Conservation (phyloP, 2,888 invertebrate genomes). For the Leucophenga maculata region DNA sequence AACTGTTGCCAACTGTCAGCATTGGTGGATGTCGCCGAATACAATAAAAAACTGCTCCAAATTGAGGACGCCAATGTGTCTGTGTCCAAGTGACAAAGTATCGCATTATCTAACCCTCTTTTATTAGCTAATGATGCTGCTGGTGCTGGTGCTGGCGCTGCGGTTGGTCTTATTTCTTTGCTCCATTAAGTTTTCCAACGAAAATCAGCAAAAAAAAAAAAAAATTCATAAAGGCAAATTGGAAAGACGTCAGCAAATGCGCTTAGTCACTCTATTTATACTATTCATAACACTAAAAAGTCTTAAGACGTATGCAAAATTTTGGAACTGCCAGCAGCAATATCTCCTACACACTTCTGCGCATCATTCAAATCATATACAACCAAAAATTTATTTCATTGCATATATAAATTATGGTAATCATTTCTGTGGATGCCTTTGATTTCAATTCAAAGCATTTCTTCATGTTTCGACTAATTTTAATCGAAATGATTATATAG, state of each 20-base stretch:
- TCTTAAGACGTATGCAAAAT: not conserved
- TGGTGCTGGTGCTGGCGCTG: not conserved
- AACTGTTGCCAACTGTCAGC: constrained; percentile 8
- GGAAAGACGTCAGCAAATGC: constrained; percentile 22
- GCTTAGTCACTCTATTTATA: constrained; percentile 11
- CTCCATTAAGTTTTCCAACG: not conserved
- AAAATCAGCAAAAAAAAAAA: constrained; percentile 4
- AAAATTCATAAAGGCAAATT: not conserved
- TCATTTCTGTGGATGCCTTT: not conserved
- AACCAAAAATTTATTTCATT: constrained; percentile 12
- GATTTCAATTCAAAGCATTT: not conserved
- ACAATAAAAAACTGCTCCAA: not conserved
- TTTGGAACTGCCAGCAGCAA: constrained; percentile 23
- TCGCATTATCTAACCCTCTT: constrained; percentile 15
- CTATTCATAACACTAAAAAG: too few relatives aligned
- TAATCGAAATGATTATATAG: too few relatives aligned
- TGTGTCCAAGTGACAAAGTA: constrained; percentile 9
- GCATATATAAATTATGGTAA: constrained; percentile 11
- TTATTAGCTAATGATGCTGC: constrained; percentile 13
- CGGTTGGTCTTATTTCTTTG: not conserved
- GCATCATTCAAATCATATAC: not conserved
- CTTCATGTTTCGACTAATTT: too few relatives aligned
- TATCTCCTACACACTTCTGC: constrained; percentile 19
- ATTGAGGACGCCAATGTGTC: constrained; percentile 17
- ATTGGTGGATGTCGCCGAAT: too few relatives aligned